Percentiles rank a stretch among this genome's conserved stretches.
phyloP scores from a whole-genome alignment of 2,888 invertebrate genomes.

The Saturnia japonica region DNA sequence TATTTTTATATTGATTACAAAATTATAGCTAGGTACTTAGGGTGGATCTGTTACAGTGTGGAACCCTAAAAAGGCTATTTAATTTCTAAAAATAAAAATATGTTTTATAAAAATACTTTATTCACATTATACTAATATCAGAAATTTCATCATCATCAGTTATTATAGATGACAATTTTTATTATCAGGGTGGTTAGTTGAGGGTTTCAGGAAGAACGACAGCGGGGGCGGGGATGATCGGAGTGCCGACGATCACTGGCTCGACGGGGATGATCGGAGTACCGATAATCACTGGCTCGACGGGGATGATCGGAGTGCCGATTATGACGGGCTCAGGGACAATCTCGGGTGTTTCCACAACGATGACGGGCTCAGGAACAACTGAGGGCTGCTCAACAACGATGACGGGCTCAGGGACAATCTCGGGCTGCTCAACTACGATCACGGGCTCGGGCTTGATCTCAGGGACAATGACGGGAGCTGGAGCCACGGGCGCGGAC shows the following conservation, averaged over 20 bases:
- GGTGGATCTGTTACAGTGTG: too few species aligned
- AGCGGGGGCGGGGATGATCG: slow-evolving; percentile 39
- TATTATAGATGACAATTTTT: slow-evolving; percentile 3
- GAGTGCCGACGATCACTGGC: slow-evolving; percentile 33
- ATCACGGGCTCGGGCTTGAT: too few species aligned
- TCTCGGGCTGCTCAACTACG: slow-evolving; percentile 12
- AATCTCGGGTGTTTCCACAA: slow-evolving; percentile 10
- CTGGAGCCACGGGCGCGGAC: slow-evolving; percentile 13
- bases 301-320: background rate
- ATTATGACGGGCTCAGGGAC: slow-evolving; percentile 11
- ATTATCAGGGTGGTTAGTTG: slow-evolving; percentile 17
- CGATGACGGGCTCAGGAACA: background rate
- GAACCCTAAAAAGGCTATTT: background rate
- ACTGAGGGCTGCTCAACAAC: slow-evolving; percentile 16
- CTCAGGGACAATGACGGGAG: background rate
- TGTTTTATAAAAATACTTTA: background rate
- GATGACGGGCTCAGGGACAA: background rate
- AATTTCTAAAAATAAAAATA: background rate
- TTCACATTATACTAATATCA: background rate
- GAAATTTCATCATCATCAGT: background rate
- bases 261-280: slow-evolving; percentile 21
- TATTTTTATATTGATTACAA: too few species aligned
- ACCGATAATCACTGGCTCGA: slow-evolving; percentile 12
- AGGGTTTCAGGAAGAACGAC: slow-evolving; percentile 38
- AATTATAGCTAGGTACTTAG: too few species aligned